Evolutionary conservation across 2,797 vertebrate genomes (phyloP).

Genomic region (Halcyon leucocephala): DNA sequence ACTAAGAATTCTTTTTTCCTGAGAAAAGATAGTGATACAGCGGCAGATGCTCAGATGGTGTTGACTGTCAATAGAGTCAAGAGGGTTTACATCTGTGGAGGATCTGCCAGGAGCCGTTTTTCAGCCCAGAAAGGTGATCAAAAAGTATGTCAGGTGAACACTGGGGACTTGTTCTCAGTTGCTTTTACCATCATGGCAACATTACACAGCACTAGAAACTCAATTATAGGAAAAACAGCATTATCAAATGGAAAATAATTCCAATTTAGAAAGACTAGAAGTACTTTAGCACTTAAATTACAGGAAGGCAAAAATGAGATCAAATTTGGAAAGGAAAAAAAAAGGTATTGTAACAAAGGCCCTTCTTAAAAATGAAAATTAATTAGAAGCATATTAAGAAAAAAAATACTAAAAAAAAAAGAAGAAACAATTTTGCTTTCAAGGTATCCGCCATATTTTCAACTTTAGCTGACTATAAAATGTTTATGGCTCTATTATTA

Average conservation of each 20-base stretch:
- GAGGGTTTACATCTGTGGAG: not conserved
- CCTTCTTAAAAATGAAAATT: not conserved
- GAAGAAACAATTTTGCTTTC: not conserved
- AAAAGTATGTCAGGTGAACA: not conserved
- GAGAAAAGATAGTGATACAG: fast-evolving
- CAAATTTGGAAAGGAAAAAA: not conserved
- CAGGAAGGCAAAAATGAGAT: not conserved
- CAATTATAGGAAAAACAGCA: not conserved
- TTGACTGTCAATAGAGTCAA: not conserved
- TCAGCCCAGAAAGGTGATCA: not conserved
- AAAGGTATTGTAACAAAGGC: not conserved
- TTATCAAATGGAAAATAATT: not conserved
- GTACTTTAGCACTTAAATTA: not conserved
- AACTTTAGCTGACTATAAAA: not conserved
- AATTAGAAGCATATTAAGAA: not conserved
- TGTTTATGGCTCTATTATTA: not conserved
- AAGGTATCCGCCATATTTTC: not conserved
- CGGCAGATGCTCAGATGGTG: not conserved
- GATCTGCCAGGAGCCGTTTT: not conserved
- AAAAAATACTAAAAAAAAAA: not conserved
- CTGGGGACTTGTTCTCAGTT: not conserved
- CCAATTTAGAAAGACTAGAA: not conserved
- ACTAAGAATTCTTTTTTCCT: not conserved
- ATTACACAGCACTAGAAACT: not conserved
- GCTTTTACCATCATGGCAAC: not conserved